phyloP scores from a whole-genome alignment of 2,888 invertebrate species.

The Drosophila pseudotalamancana region DNA sequence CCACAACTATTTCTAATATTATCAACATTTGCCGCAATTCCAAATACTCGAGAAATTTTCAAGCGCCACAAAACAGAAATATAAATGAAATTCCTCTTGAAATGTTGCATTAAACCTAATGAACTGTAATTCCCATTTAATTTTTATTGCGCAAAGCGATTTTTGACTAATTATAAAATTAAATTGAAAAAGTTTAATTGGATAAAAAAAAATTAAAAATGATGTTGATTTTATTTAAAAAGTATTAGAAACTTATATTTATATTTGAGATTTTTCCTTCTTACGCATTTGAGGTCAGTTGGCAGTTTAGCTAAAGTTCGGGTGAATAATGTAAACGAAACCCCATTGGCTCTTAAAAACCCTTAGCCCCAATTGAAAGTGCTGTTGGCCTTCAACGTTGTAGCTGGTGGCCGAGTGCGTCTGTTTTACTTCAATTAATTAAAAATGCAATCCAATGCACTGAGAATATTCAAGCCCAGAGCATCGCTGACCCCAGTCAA shows the following conservation, averaged over 20 bases:
- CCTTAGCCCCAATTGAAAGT: slow-evolving; percentile 31
- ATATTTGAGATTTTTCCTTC: too few species aligned
- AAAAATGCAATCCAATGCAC: slow-evolving; percentile 70
- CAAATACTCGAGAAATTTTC: not conserved
- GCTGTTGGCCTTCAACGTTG: slow-evolving; percentile 41
- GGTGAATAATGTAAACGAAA: not conserved
- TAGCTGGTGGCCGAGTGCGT: slow-evolving; percentile 41
- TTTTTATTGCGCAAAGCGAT: not conserved
- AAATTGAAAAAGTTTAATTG: not conserved
- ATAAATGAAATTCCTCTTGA: not conserved
- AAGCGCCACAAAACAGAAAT: not conserved
- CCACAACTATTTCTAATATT: not conserved
- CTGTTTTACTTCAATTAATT: slow-evolving; percentile 67
- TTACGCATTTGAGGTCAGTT: not conserved
- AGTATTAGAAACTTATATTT: too few species aligned
- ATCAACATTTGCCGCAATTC: slow-evolving; percentile 1
- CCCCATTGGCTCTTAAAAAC: slow-evolving; percentile 31
- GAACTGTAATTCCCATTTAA: not conserved
- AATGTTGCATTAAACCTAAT: slow-evolving; percentile 2
- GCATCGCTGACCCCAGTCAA: slow-evolving; percentile 46
- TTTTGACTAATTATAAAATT: not conserved
- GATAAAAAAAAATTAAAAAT: not conserved
- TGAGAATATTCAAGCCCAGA: slow-evolving; percentile 29
- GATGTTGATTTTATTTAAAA: too few species aligned
- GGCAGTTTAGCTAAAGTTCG: not conserved